A percentile compares a stretch with the other conserved stretches of the same genome.
These are phyloP conservation scores for Perccottus glenii DNA, from an alignment of 2,113 vertebrate species.

Conservation along the genomic window DNA sequence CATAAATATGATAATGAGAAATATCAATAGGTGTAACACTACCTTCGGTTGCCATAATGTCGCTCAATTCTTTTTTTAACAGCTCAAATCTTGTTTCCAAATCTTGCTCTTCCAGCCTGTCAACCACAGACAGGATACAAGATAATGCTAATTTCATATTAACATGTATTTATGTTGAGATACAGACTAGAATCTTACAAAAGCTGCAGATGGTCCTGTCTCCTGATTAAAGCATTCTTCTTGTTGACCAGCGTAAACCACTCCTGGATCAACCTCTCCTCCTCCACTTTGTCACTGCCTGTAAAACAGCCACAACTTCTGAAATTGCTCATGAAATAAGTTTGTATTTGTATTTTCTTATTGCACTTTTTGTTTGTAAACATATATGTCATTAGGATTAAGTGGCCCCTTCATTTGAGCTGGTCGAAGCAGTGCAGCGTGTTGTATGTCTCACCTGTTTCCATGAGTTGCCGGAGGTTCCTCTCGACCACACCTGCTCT, in stretches of 20 bases:
- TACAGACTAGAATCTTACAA: slow-evolving; percentile 80
- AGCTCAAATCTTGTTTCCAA: slow-evolving; percentile 87
- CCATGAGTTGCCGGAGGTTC: slow-evolving; percentile 83
- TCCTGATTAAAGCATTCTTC: slow-evolving; percentile 89
- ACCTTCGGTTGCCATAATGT: slow-evolving; percentile 81
- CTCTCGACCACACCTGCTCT: slow-evolving; percentile 85
- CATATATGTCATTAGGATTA: too few species aligned
- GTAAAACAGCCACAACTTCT: slow-evolving; percentile 12
- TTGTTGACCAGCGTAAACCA: slow-evolving; percentile 92
- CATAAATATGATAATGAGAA: too few species aligned
- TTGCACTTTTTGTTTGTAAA: too few species aligned
- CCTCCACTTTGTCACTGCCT: slow-evolving; percentile 84
- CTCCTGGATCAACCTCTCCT: slow-evolving; percentile 89
- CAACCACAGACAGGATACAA: slow-evolving; percentile 1
- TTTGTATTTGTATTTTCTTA: too few species aligned
- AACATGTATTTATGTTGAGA: too few species aligned
- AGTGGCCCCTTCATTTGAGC: too few species aligned
- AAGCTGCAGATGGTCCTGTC: slow-evolving; percentile 89
- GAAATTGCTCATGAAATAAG: too few species aligned
- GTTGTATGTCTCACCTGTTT: slow-evolving; percentile 78
- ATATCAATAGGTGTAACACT: neutral
- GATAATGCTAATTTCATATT: neutral
- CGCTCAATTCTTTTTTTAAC: slow-evolving; percentile 85
- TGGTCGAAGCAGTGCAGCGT: too few species aligned
- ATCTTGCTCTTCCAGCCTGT: slow-evolving; percentile 88